phyloP scores from a whole-genome alignment of 2,113 vertebrate genomes.

The Hypomesus transpacificus region DNA sequence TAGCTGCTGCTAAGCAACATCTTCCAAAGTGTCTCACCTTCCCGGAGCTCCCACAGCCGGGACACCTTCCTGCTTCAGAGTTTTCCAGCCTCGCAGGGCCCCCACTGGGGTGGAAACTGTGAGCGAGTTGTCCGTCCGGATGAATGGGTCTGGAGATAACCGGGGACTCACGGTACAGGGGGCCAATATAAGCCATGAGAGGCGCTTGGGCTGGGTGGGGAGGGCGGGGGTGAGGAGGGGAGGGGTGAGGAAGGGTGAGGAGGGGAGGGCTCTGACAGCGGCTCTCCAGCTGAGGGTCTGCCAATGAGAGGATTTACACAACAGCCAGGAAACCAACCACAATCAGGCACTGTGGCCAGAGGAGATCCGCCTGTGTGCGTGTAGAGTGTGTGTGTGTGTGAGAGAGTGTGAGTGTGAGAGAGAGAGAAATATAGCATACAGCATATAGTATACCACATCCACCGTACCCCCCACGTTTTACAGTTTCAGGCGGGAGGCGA shows the following conservation, averaged over 20 bases:
- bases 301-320: constrained; percentile 7
- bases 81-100: constrained; percentile 37
- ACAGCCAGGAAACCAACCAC: constrained; percentile 12
- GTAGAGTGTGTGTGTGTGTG: not conserved
- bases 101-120: constrained; percentile 46
- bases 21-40: constrained; percentile 47
- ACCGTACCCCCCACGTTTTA: not conserved
- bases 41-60: constrained; percentile 36
- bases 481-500: constrained; percentile 17
- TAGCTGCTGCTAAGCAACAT: constrained; percentile 28
- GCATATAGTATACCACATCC: not conserved
- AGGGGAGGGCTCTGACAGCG: constrained; percentile 16
- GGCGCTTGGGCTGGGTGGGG: constrained; percentile 32
- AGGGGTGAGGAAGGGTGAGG: not conserved
- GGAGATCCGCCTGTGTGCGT: constrained; percentile 22
- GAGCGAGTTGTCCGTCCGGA: constrained; percentile 43
- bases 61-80: constrained; percentile 55
- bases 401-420: too few species aligned
- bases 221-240: not conserved
- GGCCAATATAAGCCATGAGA: constrained; percentile 41
- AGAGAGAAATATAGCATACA: constrained; percentile 1
- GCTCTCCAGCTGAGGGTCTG: not conserved
- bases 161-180: constrained; percentile 52
- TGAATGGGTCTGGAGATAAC: constrained; percentile 51
- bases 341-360: constrained; percentile 18